phyloP scores from a whole-genome alignment of 2,888 invertebrate species.

The Andrena fulva region DNA sequence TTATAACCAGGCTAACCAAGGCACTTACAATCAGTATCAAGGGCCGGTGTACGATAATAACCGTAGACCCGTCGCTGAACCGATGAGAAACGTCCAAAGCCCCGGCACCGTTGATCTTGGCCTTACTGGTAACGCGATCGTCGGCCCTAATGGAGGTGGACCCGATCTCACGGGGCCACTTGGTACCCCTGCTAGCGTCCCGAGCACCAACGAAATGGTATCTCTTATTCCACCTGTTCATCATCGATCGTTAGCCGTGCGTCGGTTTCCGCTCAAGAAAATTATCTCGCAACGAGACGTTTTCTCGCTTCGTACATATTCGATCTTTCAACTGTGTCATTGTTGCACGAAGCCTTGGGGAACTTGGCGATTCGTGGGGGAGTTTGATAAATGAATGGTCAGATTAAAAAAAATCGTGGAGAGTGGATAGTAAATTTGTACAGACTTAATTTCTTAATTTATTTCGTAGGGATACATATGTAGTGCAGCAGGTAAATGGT shows the following conservation, averaged over 20 bases:
- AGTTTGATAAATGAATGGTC: no score
- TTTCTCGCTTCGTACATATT: slow-evolving; percentile 15
- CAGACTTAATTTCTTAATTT: no score
- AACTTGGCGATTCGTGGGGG: no score
- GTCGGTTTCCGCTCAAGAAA: background rate
- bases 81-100: slow-evolving; percentile 73
- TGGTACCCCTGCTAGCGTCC: slow-evolving; percentile 77
- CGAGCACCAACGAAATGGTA: slow-evolving; percentile 81
- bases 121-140: slow-evolving; percentile 81
- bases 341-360: slow-evolving; percentile 17
- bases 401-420: no score
- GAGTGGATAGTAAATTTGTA: no score
- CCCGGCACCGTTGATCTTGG: slow-evolving; percentile 80
- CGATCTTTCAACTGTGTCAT: slow-evolving; percentile 34
- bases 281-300: slow-evolving; percentile 10
- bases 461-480: no score
- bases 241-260: slow-evolving; percentile 58
- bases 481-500: no score
- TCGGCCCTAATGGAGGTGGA: slow-evolving; percentile 75
- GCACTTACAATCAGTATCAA: slow-evolving; percentile 76
- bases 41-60: slow-evolving; percentile 78
- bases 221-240: slow-evolving; percentile 75
- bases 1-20: slow-evolving; percentile 79
- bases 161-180: slow-evolving; percentile 75
- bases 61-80: slow-evolving; percentile 75